Percentiles rank a stretch among this genome's conserved stretches.
Evolutionary conservation across 2,888 invertebrate genomes (phyloP).

Genomic region (Apomyelois bistriatella): DNA sequence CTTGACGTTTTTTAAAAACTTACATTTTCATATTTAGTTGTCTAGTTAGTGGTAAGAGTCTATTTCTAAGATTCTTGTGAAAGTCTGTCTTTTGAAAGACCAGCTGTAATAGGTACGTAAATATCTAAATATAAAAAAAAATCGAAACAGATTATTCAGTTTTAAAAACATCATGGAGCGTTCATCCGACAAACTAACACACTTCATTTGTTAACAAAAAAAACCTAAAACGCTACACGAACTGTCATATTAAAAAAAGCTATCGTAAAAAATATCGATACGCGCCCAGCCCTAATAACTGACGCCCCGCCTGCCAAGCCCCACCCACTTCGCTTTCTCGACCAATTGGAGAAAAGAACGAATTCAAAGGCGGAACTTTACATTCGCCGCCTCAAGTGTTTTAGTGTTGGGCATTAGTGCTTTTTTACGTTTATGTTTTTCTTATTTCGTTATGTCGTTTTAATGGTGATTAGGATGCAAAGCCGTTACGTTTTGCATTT

Average conservation of each 20-base stretch:
- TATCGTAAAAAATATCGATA: conserved; percentile 58
- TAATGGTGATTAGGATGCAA: conserved; percentile 39
- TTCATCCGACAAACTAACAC: conserved; percentile 4
- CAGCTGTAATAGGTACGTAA: too few species aligned
- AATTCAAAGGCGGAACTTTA: conserved; percentile 43
- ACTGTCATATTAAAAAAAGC: conserved; percentile 59
- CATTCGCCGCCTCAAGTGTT: conserved; percentile 52
- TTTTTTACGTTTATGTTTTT: conserved; percentile 62
- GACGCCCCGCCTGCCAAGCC: conserved; percentile 45
- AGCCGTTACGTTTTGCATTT: conserved; percentile 28
- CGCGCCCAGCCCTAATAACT: conserved; percentile 55
- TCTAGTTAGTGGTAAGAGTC: too few species aligned
- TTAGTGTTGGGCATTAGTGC: conserved; percentile 69
- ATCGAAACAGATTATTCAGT: not conserved
- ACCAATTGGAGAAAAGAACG: conserved; percentile 48
- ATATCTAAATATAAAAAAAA: too few species aligned
- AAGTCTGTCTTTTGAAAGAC: too few species aligned
- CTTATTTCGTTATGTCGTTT: conserved; percentile 51
- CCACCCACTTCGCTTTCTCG: conserved; percentile 50
- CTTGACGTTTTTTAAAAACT: too few species aligned
- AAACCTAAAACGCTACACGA: conserved; percentile 21
- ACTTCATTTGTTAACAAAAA: conserved; percentile 1
- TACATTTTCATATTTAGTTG: too few species aligned
- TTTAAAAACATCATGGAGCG: conserved; percentile 1
- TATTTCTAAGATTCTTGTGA: too few species aligned